phyloP scores from a whole-genome alignment of 35 echinoderm and acorn worm species.

The Apostichopus californicus region DNA sequence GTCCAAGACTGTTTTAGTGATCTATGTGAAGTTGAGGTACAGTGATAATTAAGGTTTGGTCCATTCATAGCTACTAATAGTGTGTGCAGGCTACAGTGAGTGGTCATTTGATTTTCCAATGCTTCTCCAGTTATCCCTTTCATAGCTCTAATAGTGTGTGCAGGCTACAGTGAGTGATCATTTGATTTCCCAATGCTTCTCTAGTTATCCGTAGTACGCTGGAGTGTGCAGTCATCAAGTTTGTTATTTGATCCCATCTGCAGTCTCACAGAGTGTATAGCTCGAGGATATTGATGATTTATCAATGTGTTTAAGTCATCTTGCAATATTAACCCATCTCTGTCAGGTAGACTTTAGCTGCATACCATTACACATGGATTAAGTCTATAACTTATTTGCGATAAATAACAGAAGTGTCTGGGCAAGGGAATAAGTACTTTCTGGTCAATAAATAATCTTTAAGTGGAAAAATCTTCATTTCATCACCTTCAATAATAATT shows the following conservation, averaged over 20 bases:
- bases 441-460: too few species aligned
- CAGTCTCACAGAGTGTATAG: neutral
- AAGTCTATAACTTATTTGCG: too few species aligned
- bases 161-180: neutral
- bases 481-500: too few species aligned
- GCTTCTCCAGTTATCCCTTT: neutral
- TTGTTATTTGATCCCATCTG: neutral
- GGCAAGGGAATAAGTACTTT: too few species aligned
- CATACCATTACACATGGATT: too few species aligned
- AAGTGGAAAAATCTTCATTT: too few species aligned
- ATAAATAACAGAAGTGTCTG: too few species aligned
- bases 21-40: slow-evolving; percentile 4
- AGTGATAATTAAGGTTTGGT: neutral
- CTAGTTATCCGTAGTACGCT: neutral
- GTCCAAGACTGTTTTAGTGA: slow-evolving; percentile 5
- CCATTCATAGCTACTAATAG: neutral
- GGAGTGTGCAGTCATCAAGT: neutral
- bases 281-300: too few species aligned
- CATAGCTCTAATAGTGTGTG: neutral
- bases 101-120: neutral
- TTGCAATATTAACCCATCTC: too few species aligned
- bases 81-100: neutral
- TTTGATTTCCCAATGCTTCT: neutral
- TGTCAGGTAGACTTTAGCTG: too few species aligned
- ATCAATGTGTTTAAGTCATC: too few species aligned